Evolutionary conservation across 2,797 vertebrate species (phyloP), one percentile per base, ranked within the genome.

Genomic region (Argyrosomus regius): DNA sequence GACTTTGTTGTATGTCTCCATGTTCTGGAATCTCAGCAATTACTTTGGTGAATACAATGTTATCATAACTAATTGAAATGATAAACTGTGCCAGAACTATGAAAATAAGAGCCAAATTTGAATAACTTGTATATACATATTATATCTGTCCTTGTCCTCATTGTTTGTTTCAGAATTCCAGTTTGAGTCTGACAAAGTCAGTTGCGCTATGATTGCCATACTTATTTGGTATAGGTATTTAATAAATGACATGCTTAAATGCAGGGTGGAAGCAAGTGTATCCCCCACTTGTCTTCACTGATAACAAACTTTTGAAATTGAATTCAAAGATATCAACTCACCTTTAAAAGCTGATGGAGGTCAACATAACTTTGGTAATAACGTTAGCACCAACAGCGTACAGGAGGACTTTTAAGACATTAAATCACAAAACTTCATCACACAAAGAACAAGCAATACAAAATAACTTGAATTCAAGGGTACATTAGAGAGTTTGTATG

Each of bases 401-500:
- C 26, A 57, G 8, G 8, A 22, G 24, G 18, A 14, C 48, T 83
- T 72, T 60, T 18, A 61, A 69, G 45, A 67, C 43, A 50, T 59
- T 9, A 63, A 73, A 72, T 69, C 16, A 41, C 8, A 66, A 70
- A 74, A 63, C 41, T 35, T 61, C 31, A 70, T 78, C 48, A 61
- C 67, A 78, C 50, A 81, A 52, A 73, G 64, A 71, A 64, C 12
- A 72, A 68, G 8, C n/a, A 72, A 16, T 52, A 75, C 22, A 65
- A 78, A 77, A 22, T 31, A 26, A 6, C 41, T 69, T 62, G 1
- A 22, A 20, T 77, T 78, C 56, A 75, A 75, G 48, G 57, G 24
- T 61, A 84, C 65, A 78, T 85, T 71, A 58, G 18, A 79, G 68
- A 66, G 52, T 87, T 82, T 82, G 63, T 14, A 75, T 43, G 45